Percentiles rank a stretch among this genome's conserved stretches.
Evolutionary conservation across 2,113 vertebrate species (phyloP).

Genomic region (Falco punctatus): DNA sequence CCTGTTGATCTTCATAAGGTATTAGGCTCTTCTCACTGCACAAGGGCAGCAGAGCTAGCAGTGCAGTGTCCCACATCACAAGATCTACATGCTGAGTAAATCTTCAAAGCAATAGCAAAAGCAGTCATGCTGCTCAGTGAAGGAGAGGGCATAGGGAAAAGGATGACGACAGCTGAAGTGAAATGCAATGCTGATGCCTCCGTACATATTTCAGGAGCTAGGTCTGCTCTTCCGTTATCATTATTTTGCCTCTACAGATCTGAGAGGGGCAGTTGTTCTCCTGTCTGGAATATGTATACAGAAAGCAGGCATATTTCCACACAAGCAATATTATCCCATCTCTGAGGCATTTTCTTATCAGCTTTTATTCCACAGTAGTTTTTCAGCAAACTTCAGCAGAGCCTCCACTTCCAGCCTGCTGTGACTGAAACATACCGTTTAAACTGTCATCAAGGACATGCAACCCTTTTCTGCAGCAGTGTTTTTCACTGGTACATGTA

Average conservation of each 20-base stretch:
- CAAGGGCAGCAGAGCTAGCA: background rate
- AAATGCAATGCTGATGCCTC: background rate
- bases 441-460: background rate
- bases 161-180: background rate
- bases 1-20: background rate
- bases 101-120: conserved; percentile 12
- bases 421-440: background rate
- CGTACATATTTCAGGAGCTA: background rate
- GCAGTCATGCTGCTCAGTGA: background rate
- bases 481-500: background rate
- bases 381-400: background rate
- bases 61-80: background rate
- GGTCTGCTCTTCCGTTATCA: background rate
- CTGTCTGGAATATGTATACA: background rate
- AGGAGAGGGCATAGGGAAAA: background rate
- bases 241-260: background rate
- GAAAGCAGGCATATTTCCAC: background rate
- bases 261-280: background rate
- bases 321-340: background rate
- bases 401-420: background rate
- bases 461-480: background rate
- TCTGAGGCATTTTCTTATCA: background rate
- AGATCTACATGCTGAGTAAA: conserved; percentile 8
- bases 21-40: background rate
- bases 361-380: background rate